A percentile compares a stretch with the other conserved stretches of the same genome.
phyloP scores from a whole-genome alignment of 1,140 invertebrate genomes.

The Artemia franciscana region DNA sequence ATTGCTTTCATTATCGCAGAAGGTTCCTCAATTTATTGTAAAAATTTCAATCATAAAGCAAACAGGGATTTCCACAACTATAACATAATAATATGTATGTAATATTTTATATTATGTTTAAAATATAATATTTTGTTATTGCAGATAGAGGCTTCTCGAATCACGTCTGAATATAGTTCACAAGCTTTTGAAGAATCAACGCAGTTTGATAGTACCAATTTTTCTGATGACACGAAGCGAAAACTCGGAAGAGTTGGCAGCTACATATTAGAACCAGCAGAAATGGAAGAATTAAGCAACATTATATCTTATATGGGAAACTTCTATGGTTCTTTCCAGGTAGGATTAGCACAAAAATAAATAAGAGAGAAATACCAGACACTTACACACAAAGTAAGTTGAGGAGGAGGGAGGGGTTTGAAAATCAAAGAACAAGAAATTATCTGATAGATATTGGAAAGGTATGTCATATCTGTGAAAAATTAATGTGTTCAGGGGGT shows the following conservation, averaged over 20 bases:
- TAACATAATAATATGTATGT: too few species aligned
- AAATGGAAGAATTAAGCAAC: slow-evolving; percentile 13
- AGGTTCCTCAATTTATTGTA: too few species aligned
- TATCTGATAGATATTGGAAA: too few species aligned
- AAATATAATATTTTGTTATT: too few species aligned
- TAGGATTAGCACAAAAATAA: slow-evolving; percentile 1
- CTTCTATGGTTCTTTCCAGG: slow-evolving; percentile 12
- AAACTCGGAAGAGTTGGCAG: slow-evolving; percentile 11
- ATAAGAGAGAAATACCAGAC: neutral
- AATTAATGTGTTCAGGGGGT: too few species aligned
- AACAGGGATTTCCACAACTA: too few species aligned
- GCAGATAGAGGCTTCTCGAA: slow-evolving; percentile 6
- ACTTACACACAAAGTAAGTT: neutral
- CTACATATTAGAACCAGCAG: slow-evolving; percentile 12
- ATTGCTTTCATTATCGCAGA: too few species aligned
- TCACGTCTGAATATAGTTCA: slow-evolving; percentile 9
- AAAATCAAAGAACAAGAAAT: too few species aligned
- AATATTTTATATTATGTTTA: too few species aligned
- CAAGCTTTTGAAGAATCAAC: slow-evolving; percentile 11
- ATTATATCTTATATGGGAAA: slow-evolving; percentile 14
- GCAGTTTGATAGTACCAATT: slow-evolving; percentile 14
- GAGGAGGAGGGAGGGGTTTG: neutral
- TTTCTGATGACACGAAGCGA: slow-evolving; percentile 12
- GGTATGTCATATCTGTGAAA: too few species aligned
- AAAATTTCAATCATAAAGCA: too few species aligned